Evolutionary conservation across 2,888 invertebrate species (phyloP).

Genomic region (Cantharis lateralis): DNA sequence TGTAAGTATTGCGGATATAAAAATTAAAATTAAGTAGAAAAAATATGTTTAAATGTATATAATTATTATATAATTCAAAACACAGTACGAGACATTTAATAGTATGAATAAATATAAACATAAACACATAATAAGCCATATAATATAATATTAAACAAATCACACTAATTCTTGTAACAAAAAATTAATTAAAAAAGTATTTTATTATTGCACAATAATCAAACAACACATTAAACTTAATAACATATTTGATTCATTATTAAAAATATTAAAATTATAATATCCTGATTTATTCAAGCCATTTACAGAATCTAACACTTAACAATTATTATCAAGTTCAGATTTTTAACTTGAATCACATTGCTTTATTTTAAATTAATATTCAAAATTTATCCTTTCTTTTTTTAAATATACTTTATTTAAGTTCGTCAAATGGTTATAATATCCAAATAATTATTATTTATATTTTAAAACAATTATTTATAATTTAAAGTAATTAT

Average conservation of each 20-base stretch:
- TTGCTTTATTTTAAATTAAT: too few relatives aligned
- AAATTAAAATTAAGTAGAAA: not conserved
- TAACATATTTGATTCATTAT: not conserved
- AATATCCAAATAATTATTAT: too few relatives aligned
- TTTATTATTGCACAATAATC: conserved; percentile 16
- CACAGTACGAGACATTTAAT: conserved; percentile 21
- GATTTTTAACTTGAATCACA: too few relatives aligned
- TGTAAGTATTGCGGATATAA: too few relatives aligned
- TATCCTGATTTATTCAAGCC: not conserved
- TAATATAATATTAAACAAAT: not conserved
- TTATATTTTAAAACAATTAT: too few relatives aligned
- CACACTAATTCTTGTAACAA: not conserved
- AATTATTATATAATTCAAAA: conserved; percentile 17
- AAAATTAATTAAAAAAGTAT: conserved; percentile 11
- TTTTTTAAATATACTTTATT: too few relatives aligned
- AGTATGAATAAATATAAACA: conserved; percentile 22
- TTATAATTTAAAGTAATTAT: too few relatives aligned
- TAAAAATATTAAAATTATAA: not conserved
- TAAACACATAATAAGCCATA: conserved; percentile 9
- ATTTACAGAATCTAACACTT: not conserved
- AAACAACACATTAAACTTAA: not conserved
- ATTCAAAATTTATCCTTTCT: too few relatives aligned
- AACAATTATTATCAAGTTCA: not conserved
- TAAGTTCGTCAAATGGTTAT: too few relatives aligned
- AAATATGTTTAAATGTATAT: not conserved